Evolutionary conservation across 2,888 invertebrate species (phyloP).

Genomic region (Sclerodermus sp.): DNA sequence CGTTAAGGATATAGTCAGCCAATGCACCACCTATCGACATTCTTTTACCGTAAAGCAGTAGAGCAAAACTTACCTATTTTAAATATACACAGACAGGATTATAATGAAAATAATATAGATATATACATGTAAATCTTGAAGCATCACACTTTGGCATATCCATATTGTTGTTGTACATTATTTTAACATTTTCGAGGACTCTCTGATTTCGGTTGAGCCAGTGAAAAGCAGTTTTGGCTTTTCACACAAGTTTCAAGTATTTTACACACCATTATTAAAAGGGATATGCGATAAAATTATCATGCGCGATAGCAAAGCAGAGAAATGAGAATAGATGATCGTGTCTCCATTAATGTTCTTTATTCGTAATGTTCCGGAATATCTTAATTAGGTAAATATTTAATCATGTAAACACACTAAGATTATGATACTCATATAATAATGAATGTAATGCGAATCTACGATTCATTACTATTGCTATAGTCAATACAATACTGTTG

Average conservation of each 20-base stretch:
- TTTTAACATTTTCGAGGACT: slow-evolving; percentile 18
- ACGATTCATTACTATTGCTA: slow-evolving; percentile 36
- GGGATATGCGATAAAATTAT: slow-evolving; percentile 10
- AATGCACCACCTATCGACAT: too few species aligned
- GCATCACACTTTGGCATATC: slow-evolving; percentile 21
- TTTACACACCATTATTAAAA: too few species aligned
- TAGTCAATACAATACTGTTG: slow-evolving; percentile 32
- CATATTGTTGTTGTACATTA: slow-evolving; percentile 29
- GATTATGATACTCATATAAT: slow-evolving; percentile 39
- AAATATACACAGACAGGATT: too few species aligned
- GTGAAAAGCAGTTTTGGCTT: not conserved
- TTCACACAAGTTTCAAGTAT: slow-evolving; percentile 47
- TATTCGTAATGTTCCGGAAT: slow-evolving; percentile 45
- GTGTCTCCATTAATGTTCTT: slow-evolving; percentile 42
- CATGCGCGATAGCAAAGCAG: slow-evolving; percentile 8
- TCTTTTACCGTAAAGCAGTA: too few species aligned
- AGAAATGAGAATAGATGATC: slow-evolving; percentile 25
- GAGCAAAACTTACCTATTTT: too few species aligned
- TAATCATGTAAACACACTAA: slow-evolving; percentile 34
- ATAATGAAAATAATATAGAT: too few species aligned
- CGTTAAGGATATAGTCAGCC: too few species aligned
- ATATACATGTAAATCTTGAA: too few species aligned
- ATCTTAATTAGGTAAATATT: slow-evolving; percentile 47
- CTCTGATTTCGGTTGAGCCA: not conserved
- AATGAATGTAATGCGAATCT: slow-evolving; percentile 32